A percentile compares a stretch with the other conserved stretches of the same genome.
Evolutionary conservation across 2,113 vertebrate species (phyloP).

Genomic region (Cairina moschata): DNA sequence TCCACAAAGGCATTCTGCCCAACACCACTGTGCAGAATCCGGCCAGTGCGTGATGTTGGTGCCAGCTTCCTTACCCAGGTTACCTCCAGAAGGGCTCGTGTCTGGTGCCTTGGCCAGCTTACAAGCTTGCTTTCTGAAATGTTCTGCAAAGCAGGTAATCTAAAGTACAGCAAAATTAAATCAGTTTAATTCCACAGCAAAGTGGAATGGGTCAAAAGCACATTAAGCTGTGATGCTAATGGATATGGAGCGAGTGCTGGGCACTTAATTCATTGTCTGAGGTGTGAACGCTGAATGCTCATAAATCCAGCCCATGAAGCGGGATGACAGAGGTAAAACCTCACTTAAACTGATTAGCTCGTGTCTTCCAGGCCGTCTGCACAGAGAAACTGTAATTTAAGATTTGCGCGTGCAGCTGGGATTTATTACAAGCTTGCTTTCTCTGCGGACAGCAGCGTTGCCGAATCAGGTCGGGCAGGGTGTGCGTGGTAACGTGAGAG

Average conservation of each 20-base stretch:
- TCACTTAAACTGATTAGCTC: conserved; percentile 43
- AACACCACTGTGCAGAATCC: accelerated
- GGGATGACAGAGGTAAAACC: conserved; percentile 21
- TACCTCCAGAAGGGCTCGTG: not conserved
- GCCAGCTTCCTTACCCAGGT: not conserved
- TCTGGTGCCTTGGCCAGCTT: not conserved
- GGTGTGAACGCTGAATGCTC: not conserved
- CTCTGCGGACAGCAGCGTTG: accelerated
- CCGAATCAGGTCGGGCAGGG: not conserved
- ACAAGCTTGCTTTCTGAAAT: not conserved
- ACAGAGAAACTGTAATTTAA: not conserved
- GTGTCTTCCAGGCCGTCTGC: not conserved
- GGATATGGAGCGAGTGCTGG: not conserved
- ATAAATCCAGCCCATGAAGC: conserved; percentile 28
- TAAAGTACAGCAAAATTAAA: not conserved
- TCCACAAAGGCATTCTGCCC: accelerated
- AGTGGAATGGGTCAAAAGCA: not conserved
- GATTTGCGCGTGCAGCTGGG: not conserved
- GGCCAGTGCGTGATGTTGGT: accelerated
- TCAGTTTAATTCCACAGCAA: not conserved
- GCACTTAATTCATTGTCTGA: not conserved
- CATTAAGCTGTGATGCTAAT: not conserved
- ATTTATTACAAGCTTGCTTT: not conserved
- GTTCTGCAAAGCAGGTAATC: not conserved
- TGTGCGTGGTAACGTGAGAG: not conserved